Evolutionary conservation across 2,797 vertebrate species (phyloP), one percentile per base, ranked within the genome.

Genomic region (Psittacula derbiana): DNA sequence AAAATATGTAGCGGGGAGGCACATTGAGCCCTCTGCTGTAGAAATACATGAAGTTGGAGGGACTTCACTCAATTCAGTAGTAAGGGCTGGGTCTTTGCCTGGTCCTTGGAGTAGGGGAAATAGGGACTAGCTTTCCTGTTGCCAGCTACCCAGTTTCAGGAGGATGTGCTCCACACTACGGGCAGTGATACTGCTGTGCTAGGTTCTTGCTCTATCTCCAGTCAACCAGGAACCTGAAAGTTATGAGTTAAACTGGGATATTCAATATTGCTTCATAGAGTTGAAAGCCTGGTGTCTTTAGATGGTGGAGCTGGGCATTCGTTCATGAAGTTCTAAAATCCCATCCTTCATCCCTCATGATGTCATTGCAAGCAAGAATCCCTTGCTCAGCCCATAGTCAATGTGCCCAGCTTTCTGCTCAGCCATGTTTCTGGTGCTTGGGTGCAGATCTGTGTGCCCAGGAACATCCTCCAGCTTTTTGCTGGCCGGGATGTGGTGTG

Each of bases 361-460:
- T 33, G 36, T 40, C 86, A 94, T 93, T 69, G 6, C 83, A 86
- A 92, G 94, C 28, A 0, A 66, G 73, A 69, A 4, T 31, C 62
- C 61, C 57, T 65, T 40, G 91, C 94, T 94, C 92, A 86, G 55
- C 47, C 49, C 87, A 49, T 90, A 8, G 38, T 53, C 65, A 3
- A 1, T 25, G 66, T 64, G 20, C n/a, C 66, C 92, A 64, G 82
- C 94, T 95, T 94, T 43, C 36, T 52, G 95, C 92, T 86, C 76
- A 90, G 89, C 72, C 0, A 4, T 20, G 16, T 41, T 69, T 25
- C 41, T 40, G 69, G 72, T 62, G 87, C 80, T 90, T 67, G 69
- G 80, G 23, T 90, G 46, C n/a, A n/a, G 75, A 73, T 47, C 83
- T 62, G 38, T 17, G 73, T 67, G 73, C 65, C 66, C 28, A 10